Conservation (phyloP, 2,113 vertebrate species). For the Poecilia latipinna region DNA sequence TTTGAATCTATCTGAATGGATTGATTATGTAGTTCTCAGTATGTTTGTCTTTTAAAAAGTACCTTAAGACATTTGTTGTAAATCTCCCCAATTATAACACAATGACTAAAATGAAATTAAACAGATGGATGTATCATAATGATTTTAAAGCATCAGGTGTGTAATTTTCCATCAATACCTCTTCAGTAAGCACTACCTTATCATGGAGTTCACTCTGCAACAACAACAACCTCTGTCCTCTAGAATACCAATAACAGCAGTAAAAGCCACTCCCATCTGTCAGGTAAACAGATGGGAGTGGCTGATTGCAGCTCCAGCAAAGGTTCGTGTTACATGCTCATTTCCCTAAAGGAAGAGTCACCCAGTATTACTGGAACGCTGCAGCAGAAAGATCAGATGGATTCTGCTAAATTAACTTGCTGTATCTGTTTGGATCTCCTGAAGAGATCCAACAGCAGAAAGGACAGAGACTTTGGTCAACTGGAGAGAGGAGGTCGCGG, state of each 20-base stretch:
- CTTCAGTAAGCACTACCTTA: no score
- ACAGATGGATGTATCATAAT: no score
- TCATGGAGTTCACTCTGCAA: not conserved
- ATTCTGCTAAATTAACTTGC: constrained; percentile 5
- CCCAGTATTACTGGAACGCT: not conserved
- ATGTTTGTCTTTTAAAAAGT: no score
- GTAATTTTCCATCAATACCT: not conserved
- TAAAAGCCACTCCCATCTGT: not conserved
- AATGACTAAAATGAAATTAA: no score
- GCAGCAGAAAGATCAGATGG: not conserved
- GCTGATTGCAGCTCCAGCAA: not conserved
- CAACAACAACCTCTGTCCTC: not conserved
- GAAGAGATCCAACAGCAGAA: not conserved
- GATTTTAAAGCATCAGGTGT: not conserved
- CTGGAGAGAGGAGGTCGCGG: no score
- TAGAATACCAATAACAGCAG: not conserved
- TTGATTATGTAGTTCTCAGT: no score
- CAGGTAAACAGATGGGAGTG: not conserved
- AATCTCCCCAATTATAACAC: no score
- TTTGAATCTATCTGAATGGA: no score
- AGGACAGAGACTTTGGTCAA: no score
- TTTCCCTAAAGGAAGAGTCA: not conserved
- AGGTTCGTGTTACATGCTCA: not conserved
- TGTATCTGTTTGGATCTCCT: constrained; percentile 5
- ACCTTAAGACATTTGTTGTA: no score